Base-by-base conservation (phyloP, 2,113 vertebrate species). In the Gracilinanus agilis region DNA sequence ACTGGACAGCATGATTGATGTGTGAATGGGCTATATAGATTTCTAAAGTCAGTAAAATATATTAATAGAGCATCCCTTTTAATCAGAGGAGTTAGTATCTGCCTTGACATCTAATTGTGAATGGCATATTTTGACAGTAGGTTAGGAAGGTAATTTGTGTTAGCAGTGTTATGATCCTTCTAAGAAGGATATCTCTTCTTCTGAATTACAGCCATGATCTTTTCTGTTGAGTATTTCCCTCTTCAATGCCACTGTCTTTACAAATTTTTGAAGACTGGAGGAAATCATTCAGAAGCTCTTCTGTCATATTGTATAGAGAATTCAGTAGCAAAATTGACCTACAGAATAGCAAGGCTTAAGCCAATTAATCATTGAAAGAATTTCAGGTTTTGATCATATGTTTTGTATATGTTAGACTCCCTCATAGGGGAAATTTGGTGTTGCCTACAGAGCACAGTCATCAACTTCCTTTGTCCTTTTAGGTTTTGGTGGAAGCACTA, bases 401-500 rank as follows among this genome's bases (percentile, higher is more conserved):
- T 1, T 92, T 96, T 92, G 3, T 92, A 7, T 83, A 83, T 40
- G 49, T 94, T 91, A 92, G 96, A 90, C 55, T 95, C 90, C 92
- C 75, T 90, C 95, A 12, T 96, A 95, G 6, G 95, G 89, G 58
- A 96, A 95, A 90, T 29, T 94, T 55, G 56, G 34, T 92, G 12
- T 94, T 88, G 2, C 92, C 9, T 55, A 90, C 91, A 55, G 94
- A 95, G 29, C 97, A 93, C 13, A 95, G 56, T 0, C 5, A 24
- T 44, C 56, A 98, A 0, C 91, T 93, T 49, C 0, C 97, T 97
- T 93, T 98, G n/a, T 96, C 25, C 44, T 90, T 95, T 29, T 92
- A 99, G 99, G 99, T 58, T 99, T 99, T 88, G 99, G 99, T 54
- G 97, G 98, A 49, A 99, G 98, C 98, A 97, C 98, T 1, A 98